phyloP scores from a whole-genome alignment of 2,888 invertebrate species.

The Apoda limacodes region DNA sequence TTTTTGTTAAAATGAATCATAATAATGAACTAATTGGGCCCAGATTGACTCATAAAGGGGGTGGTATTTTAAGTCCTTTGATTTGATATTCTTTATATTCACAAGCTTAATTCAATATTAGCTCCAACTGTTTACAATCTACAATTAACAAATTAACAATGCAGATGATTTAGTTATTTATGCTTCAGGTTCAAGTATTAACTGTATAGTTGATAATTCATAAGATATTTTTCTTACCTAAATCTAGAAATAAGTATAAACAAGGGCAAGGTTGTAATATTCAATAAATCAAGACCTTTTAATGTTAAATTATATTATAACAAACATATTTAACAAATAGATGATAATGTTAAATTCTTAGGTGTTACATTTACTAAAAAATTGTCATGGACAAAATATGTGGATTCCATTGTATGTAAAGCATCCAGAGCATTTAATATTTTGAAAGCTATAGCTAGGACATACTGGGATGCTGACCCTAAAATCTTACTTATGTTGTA shows the following conservation, averaged over 20 bases:
- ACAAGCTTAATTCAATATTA: too few relatives aligned
- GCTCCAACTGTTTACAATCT: too few relatives aligned
- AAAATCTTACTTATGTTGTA: too few relatives aligned
- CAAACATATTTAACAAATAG: too few relatives aligned
- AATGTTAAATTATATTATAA: slow-evolving; percentile 1
- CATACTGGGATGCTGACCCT: not conserved
- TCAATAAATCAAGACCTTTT: slow-evolving; percentile 3
- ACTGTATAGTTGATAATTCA: not conserved
- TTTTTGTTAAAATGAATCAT: slow-evolving; percentile 12
- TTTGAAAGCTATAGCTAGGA: too few relatives aligned
- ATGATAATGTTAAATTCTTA: too few relatives aligned
- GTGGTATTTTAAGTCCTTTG: slow-evolving; percentile 1
- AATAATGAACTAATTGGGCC: too few relatives aligned
- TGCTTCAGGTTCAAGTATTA: not conserved
- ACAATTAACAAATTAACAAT: too few relatives aligned
- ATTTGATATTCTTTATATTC: not conserved
- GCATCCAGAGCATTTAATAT: too few relatives aligned
- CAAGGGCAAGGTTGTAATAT: slow-evolving; percentile 1
- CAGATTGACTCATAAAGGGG: not conserved
- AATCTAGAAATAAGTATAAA: slow-evolving; percentile 1
- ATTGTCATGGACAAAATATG: too few relatives aligned
- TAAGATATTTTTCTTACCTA: not conserved
- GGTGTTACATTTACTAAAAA: too few relatives aligned
- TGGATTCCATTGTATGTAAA: too few relatives aligned
- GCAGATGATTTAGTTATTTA: slow-evolving; percentile 1